Evolutionary conservation across 2,797 vertebrate genomes (phyloP).

Genomic region (Lepilemur ruficaudatus): DNA sequence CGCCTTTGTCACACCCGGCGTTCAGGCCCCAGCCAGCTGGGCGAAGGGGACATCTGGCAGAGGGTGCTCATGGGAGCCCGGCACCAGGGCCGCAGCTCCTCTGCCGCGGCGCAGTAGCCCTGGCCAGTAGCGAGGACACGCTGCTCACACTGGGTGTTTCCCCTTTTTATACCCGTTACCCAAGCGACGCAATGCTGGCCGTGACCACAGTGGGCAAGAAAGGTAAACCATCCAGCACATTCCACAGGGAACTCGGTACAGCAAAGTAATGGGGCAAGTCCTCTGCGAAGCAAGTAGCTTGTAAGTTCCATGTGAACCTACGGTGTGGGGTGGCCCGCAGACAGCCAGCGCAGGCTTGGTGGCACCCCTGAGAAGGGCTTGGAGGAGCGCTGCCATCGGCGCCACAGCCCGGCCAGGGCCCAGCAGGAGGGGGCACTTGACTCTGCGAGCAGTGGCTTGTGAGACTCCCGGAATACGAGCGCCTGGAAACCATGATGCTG

Average conservation of each 20-base stretch:
- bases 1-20: fast-evolving
- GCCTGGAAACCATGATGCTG: neutral
- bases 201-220: neutral
- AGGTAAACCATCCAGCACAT: neutral
- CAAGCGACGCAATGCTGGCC: neutral
- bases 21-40: neutral
- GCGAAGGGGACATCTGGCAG: neutral
- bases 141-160: fast-evolving
- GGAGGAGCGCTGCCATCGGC: neutral
- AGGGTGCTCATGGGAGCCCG: fast-evolving
- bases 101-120: neutral
- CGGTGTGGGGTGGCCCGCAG: fast-evolving
- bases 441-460: neutral
- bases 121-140: neutral
- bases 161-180: neutral
- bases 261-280: neutral
- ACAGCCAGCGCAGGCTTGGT: neutral
- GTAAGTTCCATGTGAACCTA: fast-evolving
- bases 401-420: fast-evolving
- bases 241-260: neutral
- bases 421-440: neutral
- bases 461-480: neutral
- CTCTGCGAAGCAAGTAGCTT: fast-evolving
- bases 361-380: neutral
- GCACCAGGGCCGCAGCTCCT: neutral